Percentiles rank a stretch among this genome's conserved stretches.
Conservation (phyloP, 2,797 vertebrate genomes). For the Sebastes taczanowskii region DNA sequence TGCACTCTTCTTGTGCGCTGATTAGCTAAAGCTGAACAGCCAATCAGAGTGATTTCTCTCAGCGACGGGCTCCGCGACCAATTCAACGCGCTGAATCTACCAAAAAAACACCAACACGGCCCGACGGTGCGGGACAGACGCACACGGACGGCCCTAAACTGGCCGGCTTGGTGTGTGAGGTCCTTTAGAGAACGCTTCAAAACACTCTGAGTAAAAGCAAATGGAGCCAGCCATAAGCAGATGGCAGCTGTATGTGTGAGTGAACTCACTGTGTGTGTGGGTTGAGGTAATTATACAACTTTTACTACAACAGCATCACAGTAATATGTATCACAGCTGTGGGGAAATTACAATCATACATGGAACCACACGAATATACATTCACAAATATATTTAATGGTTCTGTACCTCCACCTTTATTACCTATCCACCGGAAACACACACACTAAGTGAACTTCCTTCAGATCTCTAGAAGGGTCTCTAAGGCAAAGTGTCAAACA, state of each 20-base stretch:
- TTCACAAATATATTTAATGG: slow-evolving; percentile 7
- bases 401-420: background rate
- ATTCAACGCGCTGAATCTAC: background rate
- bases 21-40: too few species aligned
- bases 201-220: slow-evolving; percentile 6
- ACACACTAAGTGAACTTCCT: background rate
- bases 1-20: too few species aligned
- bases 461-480: background rate
- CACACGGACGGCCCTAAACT: too few species aligned
- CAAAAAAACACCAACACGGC: too few species aligned
- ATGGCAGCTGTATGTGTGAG: background rate
- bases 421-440: background rate
- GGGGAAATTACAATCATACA: background rate
- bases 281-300: slow-evolving; percentile 4
- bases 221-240: background rate
- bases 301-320: background rate
- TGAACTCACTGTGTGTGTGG: background rate
- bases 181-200: background rate
- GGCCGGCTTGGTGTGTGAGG: too few species aligned
- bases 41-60: too few species aligned
- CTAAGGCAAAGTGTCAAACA: background rate
- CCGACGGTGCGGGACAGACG: too few species aligned
- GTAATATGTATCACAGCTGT: slow-evolving; percentile 26
- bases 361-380: background rate
- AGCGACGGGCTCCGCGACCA: background rate